Evolutionary conservation across 1,140 invertebrate species (phyloP).

Genomic region (Philotrypesis tridentata): DNA sequence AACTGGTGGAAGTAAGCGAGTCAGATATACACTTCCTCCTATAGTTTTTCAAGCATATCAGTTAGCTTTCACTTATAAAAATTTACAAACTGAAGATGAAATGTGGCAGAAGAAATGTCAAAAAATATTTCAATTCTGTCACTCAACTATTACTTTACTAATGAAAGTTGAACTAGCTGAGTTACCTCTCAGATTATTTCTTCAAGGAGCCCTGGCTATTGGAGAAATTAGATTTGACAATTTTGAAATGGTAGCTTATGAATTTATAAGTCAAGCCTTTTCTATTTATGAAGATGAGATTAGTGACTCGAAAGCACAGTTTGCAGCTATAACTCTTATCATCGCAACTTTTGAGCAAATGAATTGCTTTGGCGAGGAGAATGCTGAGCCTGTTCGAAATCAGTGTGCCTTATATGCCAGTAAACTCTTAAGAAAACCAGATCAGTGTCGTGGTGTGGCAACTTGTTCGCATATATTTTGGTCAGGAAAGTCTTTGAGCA

Average conservation of each 20-base stretch:
- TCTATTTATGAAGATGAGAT: conserved; percentile 99
- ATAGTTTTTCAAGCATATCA: conserved; percentile 96
- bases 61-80: conserved; percentile 89
- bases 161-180: conserved; percentile 96
- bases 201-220: conserved; percentile 95
- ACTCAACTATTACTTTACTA: conserved; percentile 93
- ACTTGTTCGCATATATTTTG: conserved; percentile 97
- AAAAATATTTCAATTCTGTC: conserved; percentile 98
- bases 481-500: conserved; percentile 87
- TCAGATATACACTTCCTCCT: conserved; percentile 95
- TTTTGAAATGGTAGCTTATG: conserved; percentile 97
- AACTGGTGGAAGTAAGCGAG: conserved; percentile 88
- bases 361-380: conserved; percentile 95
- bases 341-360: conserved; percentile 97
- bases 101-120: conserved; percentile 99
- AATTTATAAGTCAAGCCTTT: conserved; percentile 98
- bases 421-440: conserved; percentile 97
- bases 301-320: conserved; percentile 96
- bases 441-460: conserved; percentile 94
- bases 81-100: conserved; percentile 88
- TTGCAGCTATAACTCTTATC: conserved; percentile 96
- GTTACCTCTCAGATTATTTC: conserved; percentile 92
- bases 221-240: conserved; percentile 95
- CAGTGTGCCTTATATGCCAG: conserved; percentile 95
- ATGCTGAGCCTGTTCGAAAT: conserved; percentile 95